These are phyloP conservation scores for Carpatolechia fugitivella DNA, from an alignment of 2,888 invertebrate species.

Conservation along the genomic window DNA sequence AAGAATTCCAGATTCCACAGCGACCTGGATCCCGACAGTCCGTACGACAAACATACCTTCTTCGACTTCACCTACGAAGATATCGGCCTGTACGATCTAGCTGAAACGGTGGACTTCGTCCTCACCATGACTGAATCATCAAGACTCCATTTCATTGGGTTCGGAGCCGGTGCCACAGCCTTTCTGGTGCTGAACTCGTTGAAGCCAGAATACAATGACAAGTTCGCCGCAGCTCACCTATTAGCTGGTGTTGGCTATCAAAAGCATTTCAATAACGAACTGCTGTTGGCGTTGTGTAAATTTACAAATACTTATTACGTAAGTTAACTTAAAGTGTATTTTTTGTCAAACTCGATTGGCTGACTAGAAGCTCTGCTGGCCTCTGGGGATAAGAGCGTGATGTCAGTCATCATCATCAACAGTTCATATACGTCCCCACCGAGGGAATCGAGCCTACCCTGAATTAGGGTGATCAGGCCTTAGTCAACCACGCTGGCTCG, in stretches of 20 bases:
- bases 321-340: constrained; percentile 30
- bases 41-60: constrained; percentile 37
- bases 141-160: constrained; percentile 59
- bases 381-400: too few species aligned
- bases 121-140: constrained; percentile 39
- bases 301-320: constrained; percentile 47
- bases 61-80: constrained; percentile 64
- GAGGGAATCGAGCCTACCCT: too few species aligned
- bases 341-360: too few species aligned
- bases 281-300: constrained; percentile 28
- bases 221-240: constrained; percentile 52
- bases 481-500: too few species aligned
- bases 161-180: constrained; percentile 61
- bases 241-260: constrained; percentile 56
- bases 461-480: too few species aligned
- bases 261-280: constrained; percentile 39
- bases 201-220: constrained; percentile 50
- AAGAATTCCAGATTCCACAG: constrained; percentile 82
- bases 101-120: constrained; percentile 57
- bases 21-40: constrained; percentile 44
- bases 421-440: too few species aligned
- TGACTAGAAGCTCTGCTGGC: too few species aligned
- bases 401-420: too few species aligned
- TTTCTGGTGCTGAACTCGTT: constrained; percentile 50
- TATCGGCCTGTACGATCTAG: constrained; percentile 51